A percentile compares a stretch with the other conserved stretches of the same genome.
These are phyloP conservation scores for Passer domesticus DNA, from an alignment of 2,113 vertebrate species.

Conservation along the genomic window DNA sequence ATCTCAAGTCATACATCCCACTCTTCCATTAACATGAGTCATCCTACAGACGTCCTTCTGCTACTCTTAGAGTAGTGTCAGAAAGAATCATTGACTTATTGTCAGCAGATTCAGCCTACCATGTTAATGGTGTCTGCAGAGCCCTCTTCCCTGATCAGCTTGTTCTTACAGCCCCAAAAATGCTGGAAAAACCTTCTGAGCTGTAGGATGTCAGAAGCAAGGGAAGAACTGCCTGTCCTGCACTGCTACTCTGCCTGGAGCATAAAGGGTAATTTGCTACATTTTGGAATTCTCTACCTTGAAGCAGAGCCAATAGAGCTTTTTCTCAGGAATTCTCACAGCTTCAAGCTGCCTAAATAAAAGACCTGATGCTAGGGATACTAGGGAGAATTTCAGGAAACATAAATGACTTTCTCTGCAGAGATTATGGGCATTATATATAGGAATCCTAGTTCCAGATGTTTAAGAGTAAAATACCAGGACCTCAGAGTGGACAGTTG, in stretches of 20 bases:
- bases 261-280: background rate
- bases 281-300: background rate
- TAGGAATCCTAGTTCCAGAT: background rate
- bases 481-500: background rate
- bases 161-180: constrained; percentile 1
- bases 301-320: background rate
- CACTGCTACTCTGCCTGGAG: background rate
- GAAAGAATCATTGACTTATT: constrained; percentile 70
- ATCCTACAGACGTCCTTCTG: constrained; percentile 37
- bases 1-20: constrained; percentile 38
- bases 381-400: background rate
- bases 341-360: background rate
- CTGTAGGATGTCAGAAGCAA: background rate
- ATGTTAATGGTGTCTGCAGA: constrained; percentile 55
- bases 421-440: background rate
- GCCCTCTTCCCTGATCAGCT: background rate
- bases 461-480: background rate
- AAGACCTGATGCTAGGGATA: background rate
- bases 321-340: background rate
- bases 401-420: background rate
- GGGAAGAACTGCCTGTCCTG: background rate
- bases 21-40: constrained; percentile 54
- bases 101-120: constrained; percentile 51
- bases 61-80: constrained; percentile 25
- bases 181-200: constrained; percentile 18